Percentiles rank a stretch among this genome's conserved stretches.
Evolutionary conservation across 2,113 vertebrate genomes (phyloP).

Genomic region (Pleuronectes platessa): DNA sequence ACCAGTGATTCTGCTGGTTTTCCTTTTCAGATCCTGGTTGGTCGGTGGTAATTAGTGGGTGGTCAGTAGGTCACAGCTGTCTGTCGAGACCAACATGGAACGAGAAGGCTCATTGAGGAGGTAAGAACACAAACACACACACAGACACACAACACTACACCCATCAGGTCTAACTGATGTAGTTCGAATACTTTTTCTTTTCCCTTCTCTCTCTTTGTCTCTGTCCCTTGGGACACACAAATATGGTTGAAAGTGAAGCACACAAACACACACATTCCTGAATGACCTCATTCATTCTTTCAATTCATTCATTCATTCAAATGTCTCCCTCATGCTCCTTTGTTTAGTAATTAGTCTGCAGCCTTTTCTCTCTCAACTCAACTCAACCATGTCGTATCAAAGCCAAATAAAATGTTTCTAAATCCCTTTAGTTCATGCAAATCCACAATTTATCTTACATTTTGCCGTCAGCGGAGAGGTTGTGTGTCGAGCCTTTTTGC

Average conservation of each 20-base stretch:
- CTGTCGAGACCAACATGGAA: constrained; percentile 67
- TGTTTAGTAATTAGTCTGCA: constrained; percentile 66
- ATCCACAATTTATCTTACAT: not conserved
- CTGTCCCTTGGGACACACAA: constrained; percentile 2
- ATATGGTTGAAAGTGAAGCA: constrained; percentile 37
- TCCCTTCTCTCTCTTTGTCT: not conserved
- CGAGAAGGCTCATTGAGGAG: constrained; percentile 78
- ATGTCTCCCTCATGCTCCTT: constrained; percentile 51
- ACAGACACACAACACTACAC: not conserved
- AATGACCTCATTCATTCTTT: constrained; percentile 67
- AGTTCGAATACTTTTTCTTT: constrained; percentile 1
- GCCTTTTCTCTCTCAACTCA: constrained; percentile 26
- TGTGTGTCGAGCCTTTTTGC: not conserved
- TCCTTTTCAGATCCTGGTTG: constrained; percentile 63
- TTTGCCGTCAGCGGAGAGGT: not conserved
- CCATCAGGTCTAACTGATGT: too few relatives aligned
- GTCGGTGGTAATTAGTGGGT: not conserved
- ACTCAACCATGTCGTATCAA: constrained; percentile 44
- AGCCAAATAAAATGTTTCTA: constrained; percentile 2
- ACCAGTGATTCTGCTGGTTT: not conserved
- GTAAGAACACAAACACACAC: constrained; percentile 50
- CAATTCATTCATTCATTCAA: constrained; percentile 39
- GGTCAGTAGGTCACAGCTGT: constrained; percentile 51
- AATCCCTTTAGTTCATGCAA: not conserved
- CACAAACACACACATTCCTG: constrained; percentile 52